phyloP scores from a whole-genome alignment of 2,797 vertebrate species.

The Macrochelys suwanniensis region DNA sequence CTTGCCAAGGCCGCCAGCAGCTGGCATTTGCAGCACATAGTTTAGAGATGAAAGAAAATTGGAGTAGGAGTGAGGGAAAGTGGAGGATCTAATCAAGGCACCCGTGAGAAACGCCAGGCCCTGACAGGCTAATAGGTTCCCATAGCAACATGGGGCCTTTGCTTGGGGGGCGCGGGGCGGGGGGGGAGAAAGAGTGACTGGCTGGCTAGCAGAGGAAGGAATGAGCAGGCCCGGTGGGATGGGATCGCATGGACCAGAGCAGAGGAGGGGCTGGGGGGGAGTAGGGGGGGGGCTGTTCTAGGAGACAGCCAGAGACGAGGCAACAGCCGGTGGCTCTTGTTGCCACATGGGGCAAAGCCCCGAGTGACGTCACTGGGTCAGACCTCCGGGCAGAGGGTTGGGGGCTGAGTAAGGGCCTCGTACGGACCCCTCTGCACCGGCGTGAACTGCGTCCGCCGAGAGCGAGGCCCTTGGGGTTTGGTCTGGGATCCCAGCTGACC shows the following conservation, averaged over 20 bases:
- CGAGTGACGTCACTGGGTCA: no score
- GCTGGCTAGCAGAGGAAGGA: not conserved
- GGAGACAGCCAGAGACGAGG: no score
- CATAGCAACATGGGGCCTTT: constrained; percentile 1
- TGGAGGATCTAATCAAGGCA: not conserved
- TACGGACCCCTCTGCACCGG: no score
- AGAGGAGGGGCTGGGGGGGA: not conserved
- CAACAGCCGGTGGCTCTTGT: no score
- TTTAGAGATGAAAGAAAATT: not conserved
- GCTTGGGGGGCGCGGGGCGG: not conserved
- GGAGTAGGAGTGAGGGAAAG: not conserved
- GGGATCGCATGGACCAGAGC: not conserved
- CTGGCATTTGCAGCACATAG: not conserved
- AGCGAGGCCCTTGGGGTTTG: no score
- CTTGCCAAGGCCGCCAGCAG: not conserved
- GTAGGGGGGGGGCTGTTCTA: not conserved
- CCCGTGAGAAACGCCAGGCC: not conserved
- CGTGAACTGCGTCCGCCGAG: no score
- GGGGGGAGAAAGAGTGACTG: not conserved
- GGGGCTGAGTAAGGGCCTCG: no score
- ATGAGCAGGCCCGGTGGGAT: not conserved
- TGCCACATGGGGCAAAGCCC: no score
- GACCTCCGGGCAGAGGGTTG: no score
- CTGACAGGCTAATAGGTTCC: not conserved
- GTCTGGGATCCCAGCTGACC: no score